phyloP scores from a whole-genome alignment of 1,140 invertebrate genomes.

The Bombus picipes region DNA sequence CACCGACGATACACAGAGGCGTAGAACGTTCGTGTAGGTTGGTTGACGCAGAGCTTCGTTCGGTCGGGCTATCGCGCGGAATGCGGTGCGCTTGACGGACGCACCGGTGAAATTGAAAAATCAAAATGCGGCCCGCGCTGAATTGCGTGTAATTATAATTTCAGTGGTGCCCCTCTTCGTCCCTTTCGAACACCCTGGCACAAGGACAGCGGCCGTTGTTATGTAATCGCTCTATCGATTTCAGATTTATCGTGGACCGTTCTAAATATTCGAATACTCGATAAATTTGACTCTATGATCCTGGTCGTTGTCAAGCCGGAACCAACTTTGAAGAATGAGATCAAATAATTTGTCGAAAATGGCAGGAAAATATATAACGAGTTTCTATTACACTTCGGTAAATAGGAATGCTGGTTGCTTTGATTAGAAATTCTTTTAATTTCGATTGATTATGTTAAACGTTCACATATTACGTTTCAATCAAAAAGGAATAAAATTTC shows the following conservation, averaged over 20 bases:
- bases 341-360: background rate
- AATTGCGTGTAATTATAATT: conserved; percentile 38
- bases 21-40: background rate
- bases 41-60: background rate
- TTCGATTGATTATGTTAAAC: too few relatives aligned
- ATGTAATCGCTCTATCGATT: conserved; percentile 31
- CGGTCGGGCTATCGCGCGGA: background rate
- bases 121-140: background rate
- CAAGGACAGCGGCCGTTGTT: background rate
- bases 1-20: background rate
- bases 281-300: background rate
- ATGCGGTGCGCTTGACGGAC: conserved; percentile 3
- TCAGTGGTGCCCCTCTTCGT: background rate
- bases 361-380: too few relatives aligned
- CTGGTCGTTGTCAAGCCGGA: too few relatives aligned
- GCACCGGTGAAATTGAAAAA: conserved; percentile 33
- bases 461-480: too few relatives aligned
- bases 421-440: too few relatives aligned
- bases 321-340: background rate
- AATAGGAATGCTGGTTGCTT: too few relatives aligned
- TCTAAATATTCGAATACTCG: conserved; percentile 8
- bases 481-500: too few relatives aligned
- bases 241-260: conserved; percentile 3
- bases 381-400: too few relatives aligned
- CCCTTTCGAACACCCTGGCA: background rate